These are phyloP conservation scores for Semaprochilodus insignis DNA, from an alignment of 2,797 vertebrate genomes.

Conservation along the genomic window DNA sequence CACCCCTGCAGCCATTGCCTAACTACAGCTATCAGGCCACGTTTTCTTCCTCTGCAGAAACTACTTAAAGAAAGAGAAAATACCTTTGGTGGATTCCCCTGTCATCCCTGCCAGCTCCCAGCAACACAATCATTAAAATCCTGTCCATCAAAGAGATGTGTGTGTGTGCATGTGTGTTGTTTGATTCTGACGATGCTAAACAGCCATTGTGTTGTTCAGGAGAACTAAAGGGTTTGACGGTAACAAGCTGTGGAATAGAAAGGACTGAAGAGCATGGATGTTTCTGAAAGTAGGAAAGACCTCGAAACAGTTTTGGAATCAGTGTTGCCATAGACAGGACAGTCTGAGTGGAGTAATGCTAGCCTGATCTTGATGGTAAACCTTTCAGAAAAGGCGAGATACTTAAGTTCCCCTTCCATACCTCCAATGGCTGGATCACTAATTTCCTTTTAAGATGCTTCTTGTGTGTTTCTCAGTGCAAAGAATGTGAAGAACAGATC, in stretches of 20 bases:
- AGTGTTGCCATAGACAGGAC: background rate
- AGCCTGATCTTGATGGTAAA: background rate
- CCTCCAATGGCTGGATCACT: background rate
- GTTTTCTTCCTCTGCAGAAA: background rate
- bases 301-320: background rate
- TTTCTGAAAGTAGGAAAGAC: background rate
- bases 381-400: background rate
- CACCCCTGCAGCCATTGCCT: background rate
- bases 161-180: conserved; percentile 4
- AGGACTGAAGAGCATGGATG: background rate
- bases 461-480: background rate
- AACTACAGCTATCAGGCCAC: background rate
- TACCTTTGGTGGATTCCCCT: conserved; percentile 8
- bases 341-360: background rate
- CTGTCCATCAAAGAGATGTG: background rate
- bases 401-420: background rate
- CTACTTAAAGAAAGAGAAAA: background rate
- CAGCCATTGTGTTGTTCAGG: conserved; percentile 64
- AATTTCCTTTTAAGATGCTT: background rate
- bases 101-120: background rate
- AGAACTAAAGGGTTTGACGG: conserved; percentile 68
- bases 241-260: conserved; percentile 58
- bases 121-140: conserved; percentile 25
- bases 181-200: conserved; percentile 64
- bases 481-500: background rate